Percentiles rank a stretch among this genome's conserved stretches.
Conservation (phyloP, 2,797 vertebrate species). For the Cephalopachus bancanus region DNA sequence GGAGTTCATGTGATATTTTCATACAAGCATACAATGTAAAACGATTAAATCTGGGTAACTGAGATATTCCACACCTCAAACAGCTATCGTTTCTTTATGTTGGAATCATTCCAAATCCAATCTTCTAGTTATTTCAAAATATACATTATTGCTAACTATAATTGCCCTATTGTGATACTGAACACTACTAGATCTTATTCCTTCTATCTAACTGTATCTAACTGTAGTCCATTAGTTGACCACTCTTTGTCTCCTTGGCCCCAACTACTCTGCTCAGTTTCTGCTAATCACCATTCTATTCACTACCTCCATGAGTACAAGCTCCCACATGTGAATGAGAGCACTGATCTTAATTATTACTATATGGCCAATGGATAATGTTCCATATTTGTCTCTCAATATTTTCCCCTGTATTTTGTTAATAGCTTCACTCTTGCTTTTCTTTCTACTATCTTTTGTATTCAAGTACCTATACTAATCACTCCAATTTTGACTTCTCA, state of each 20-base stretch:
- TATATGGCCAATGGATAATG: not conserved
- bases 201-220: not conserved
- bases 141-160: not conserved
- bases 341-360: not conserved
- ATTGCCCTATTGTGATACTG: not conserved
- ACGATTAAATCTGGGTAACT: not conserved
- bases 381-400: not conserved
- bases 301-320: not conserved
- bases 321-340: not conserved
- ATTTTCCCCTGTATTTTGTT: slow-evolving; percentile 12
- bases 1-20: not conserved
- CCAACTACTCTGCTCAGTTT: not conserved
- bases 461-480: not conserved
- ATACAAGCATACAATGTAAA: not conserved
- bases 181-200: not conserved
- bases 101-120: not conserved
- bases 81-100: not conserved
- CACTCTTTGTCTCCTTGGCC: not conserved
- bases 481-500: not conserved
- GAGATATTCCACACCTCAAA: not conserved
- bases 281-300: not conserved
- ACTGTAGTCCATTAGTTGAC: not conserved
- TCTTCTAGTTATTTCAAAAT: not conserved
- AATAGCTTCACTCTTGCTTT: not conserved
- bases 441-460: not conserved